Percentiles rank a stretch among this genome's conserved stretches.
These are phyloP conservation scores for Rafetus swinhoei DNA, from an alignment of 2,113 vertebrate genomes.

Conservation along the genomic window DNA sequence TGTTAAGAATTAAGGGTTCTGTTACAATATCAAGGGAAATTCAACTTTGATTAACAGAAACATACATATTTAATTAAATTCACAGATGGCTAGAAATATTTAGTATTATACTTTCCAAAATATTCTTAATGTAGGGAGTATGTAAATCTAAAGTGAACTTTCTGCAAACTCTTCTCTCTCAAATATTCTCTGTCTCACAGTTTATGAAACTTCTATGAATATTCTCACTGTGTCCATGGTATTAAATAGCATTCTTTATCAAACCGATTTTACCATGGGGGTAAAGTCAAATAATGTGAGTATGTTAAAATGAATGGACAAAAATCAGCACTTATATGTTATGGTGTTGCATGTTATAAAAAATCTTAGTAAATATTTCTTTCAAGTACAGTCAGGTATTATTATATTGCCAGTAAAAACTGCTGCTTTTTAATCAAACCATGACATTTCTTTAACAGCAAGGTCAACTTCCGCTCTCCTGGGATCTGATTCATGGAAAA, in stretches of 20 bases:
- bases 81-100: background rate
- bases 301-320: background rate
- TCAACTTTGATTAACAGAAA: background rate
- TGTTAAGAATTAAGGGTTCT: background rate
- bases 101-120: background rate
- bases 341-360: background rate
- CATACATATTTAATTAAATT: slow-evolving; percentile 25
- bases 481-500: slow-evolving; percentile 19
- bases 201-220: background rate
- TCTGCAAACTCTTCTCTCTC: background rate
- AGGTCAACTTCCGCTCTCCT: background rate
- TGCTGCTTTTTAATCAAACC: background rate
- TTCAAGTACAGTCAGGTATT: background rate
- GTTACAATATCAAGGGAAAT: background rate
- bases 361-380: background rate
- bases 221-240: background rate
- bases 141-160: background rate
- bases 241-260: background rate
- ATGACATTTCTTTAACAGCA: slow-evolving; percentile 23
- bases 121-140: background rate
- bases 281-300: background rate
- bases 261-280: background rate
- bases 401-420: background rate
- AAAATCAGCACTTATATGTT: background rate
- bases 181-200: background rate